Evolutionary conservation across 2,888 invertebrate genomes (phyloP), one percentile per base, ranked within the genome.

Genomic region (Cremastinae sp.): DNA sequence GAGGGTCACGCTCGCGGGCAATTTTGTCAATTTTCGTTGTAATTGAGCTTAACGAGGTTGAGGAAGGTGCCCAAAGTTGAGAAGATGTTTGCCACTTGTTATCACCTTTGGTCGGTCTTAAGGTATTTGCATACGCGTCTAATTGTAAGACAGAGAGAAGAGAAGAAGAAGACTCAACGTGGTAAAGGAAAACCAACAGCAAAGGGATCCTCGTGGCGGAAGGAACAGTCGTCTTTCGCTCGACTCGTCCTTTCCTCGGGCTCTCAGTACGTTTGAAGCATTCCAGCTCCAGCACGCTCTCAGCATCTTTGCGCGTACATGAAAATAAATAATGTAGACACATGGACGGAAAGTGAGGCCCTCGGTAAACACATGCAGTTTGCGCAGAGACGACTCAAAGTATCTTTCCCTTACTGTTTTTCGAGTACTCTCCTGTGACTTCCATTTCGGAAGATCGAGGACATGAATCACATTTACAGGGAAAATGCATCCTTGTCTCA

Each of bases 1-100:
- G 5, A 1, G 20, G 18, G n/a, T 8, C 16, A 22, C n/a, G 20
- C 45, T 12, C 12, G 14, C 45, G 12, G 14, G 45, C 45, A 4
- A 12, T 45, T 12, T 1, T 4, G 12, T 1, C 45, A 12, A 45
- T 14, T 14, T 45, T 45, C 12, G 45, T 12, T 45, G 45, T 12
- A 84, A 85, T 85, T 83, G 83, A 84, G 79, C 81, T 84, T 84
- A 85, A 85, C 83, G 81, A 84, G 81, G 80, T 80, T 78, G 79
- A 83, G 84, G n/a, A 0, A 35, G 5, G 7, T 85, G 83, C 83
- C 56, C 80, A 79, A 80, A 85, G 79, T 82, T 84, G 84, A 82
- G 81, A 82, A 79, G 80, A 83, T 81, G 84, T 82, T 85, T 83
- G 83, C 83, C 81, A 84, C 83, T 85, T 85, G 84, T 85, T 85